Percentiles rank a stretch among this genome's conserved stretches.
These are phyloP conservation scores for Zhengitettix transpicula DNA, from an alignment of 2,888 invertebrate species.

Conservation along the genomic window DNA sequence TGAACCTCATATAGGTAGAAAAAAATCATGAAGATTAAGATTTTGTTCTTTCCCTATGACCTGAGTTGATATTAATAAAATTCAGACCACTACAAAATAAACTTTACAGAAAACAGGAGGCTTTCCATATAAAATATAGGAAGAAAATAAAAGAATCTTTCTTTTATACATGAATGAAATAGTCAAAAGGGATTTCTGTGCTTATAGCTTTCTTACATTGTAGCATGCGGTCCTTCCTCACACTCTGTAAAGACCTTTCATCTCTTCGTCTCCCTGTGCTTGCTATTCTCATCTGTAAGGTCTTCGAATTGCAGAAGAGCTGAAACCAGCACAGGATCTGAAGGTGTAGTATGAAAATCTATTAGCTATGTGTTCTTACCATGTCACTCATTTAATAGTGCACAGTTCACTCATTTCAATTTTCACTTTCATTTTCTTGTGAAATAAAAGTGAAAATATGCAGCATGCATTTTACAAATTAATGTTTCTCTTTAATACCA, in stretches of 20 bases:
- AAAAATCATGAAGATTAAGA: no score
- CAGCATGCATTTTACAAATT: no score
- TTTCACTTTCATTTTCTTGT: background rate
- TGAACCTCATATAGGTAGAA: no score
- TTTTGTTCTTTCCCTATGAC: no score
- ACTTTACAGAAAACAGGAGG: background rate
- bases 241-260: background rate
- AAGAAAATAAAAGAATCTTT: background rate
- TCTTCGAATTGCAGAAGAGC: constrained; percentile 1
- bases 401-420: background rate
- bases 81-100: background rate
- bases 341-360: background rate
- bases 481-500: no score
- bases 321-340: constrained; percentile 1
- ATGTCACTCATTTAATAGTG: background rate
- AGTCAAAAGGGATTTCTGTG: background rate
- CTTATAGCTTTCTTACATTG: background rate
- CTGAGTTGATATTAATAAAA: no score
- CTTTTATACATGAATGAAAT: background rate
- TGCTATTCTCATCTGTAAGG: constrained; percentile 1
- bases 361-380: background rate
- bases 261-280: background rate
- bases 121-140: background rate
- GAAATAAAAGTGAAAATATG: no score
- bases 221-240: background rate